Conservation (phyloP, 2,113 vertebrate species). For the Petromus typicus region DNA sequence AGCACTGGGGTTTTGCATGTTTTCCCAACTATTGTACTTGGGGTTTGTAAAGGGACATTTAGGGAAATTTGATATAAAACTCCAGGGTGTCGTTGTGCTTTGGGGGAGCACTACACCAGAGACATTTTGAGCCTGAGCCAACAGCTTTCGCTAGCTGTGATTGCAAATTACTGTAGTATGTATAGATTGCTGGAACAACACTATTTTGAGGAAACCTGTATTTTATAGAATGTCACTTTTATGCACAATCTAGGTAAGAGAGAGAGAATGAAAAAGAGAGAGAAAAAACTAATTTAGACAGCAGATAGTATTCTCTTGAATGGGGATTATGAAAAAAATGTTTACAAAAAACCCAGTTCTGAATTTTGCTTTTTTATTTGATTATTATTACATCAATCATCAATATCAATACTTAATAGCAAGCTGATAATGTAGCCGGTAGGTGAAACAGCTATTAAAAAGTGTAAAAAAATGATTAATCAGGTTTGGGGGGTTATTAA, state of each 20-base stretch:
- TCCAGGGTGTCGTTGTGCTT: slow-evolving; percentile 65
- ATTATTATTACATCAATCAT: slow-evolving; percentile 85
- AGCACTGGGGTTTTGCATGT: slow-evolving; percentile 39
- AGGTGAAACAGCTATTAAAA: slow-evolving; percentile 90
- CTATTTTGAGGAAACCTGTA: slow-evolving; percentile 79
- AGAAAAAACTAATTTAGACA: slow-evolving; percentile 73
- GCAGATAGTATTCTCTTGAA: slow-evolving; percentile 79
- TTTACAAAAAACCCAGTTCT: slow-evolving; percentile 69
- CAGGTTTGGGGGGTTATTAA: slow-evolving; percentile 83
- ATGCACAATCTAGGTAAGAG: slow-evolving; percentile 76
- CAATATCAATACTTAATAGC: slow-evolving; percentile 87
- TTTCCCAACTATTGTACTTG: slow-evolving; percentile 54
- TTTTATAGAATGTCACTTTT: slow-evolving; percentile 81
- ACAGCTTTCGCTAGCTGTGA: slow-evolving; percentile 52
- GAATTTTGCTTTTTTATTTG: slow-evolving; percentile 84
- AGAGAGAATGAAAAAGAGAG: background rate
- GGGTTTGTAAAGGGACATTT: slow-evolving; percentile 72
- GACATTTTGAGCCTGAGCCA: slow-evolving; percentile 70
- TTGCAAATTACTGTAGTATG: slow-evolving; percentile 57
- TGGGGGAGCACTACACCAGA: slow-evolving; percentile 71
- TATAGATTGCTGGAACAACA: slow-evolving; percentile 72
- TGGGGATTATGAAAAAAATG: slow-evolving; percentile 76
- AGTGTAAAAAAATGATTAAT: slow-evolving; percentile 86
- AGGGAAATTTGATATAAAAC: slow-evolving; percentile 73
- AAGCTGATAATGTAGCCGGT: slow-evolving; percentile 85